Conservation (phyloP, 1,140 invertebrate genomes). For the Stegodyphus mimosarum region DNA sequence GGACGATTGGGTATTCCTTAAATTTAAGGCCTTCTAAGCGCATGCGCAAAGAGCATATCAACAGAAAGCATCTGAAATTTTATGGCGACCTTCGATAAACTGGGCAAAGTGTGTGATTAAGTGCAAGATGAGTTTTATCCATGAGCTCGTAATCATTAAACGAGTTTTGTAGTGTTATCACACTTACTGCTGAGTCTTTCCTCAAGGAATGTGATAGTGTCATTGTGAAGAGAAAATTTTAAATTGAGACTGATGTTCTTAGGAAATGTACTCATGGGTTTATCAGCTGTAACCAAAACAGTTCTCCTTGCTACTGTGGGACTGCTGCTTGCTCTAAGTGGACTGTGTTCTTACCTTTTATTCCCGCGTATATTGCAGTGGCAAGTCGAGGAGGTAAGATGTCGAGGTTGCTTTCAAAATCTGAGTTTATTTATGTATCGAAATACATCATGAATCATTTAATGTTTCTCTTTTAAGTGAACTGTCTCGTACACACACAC, state of each 20-base stretch:
- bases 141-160: neutral
- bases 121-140: neutral
- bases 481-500: no score
- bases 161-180: no score
- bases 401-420: neutral
- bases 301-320: slow-evolving; percentile 37
- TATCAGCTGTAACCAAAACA: slow-evolving; percentile 45
- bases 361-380: slow-evolving; percentile 54
- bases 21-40: no score
- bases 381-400: slow-evolving; percentile 56
- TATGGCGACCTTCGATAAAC: no score
- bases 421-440: neutral
- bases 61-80: no score
- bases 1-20: no score
- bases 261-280: neutral
- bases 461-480: no score
- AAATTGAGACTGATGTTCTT: neutral
- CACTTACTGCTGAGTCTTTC: no score
- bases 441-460: neutral
- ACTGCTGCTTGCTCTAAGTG: slow-evolving; percentile 24
- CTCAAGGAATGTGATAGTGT: neutral
- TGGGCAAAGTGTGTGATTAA: neutral
- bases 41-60: no score
- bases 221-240: neutral
- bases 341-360: slow-evolving; percentile 23